These are phyloP conservation scores for Leptinotarsa haldemani DNA, from an alignment of 2,888 invertebrate genomes.

Conservation along the genomic window DNA sequence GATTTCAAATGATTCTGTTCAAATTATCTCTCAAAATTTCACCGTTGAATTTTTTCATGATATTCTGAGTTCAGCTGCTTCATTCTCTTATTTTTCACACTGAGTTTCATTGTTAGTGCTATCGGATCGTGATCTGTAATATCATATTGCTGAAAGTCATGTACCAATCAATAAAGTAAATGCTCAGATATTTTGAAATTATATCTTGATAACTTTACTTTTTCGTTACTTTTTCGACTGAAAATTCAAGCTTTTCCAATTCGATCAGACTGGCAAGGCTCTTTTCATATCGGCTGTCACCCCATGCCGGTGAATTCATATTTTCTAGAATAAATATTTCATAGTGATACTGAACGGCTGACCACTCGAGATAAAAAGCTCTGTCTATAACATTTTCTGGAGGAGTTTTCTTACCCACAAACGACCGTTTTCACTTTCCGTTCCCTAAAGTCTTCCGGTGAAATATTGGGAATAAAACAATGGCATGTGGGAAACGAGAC, in stretches of 20 bases:
- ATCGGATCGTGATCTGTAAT: too few species aligned
- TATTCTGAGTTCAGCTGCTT: too few species aligned
- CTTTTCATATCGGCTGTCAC: conserved; percentile 16
- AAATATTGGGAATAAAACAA: conserved; percentile 62
- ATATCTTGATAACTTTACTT: neutral
- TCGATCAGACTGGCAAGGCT: neutral
- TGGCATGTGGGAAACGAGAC: conserved; percentile 52
- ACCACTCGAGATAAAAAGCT: conserved; percentile 49
- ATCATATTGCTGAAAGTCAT: too few species aligned
- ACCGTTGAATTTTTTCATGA: too few species aligned
- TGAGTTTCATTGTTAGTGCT: too few species aligned
- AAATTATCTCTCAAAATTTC: too few species aligned
- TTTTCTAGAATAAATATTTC: conserved; percentile 48
- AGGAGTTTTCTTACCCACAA: conserved; percentile 53
- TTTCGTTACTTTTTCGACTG: neutral
- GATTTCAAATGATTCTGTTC: too few species aligned
- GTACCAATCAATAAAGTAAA: too few species aligned
- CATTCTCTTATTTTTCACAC: too few species aligned
- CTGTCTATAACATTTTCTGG: conserved; percentile 48
- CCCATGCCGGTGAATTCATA: conserved; percentile 35
- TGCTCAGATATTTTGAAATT: neutral
- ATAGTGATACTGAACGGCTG: conserved; percentile 44
- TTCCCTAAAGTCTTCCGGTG: conserved; percentile 58
- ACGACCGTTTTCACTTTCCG: conserved; percentile 62
- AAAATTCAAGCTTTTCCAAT: neutral